Evolutionary conservation across 1,140 invertebrate genomes (phyloP), one percentile per base, ranked within the genome.

Genomic region (Drusus annulatus): DNA sequence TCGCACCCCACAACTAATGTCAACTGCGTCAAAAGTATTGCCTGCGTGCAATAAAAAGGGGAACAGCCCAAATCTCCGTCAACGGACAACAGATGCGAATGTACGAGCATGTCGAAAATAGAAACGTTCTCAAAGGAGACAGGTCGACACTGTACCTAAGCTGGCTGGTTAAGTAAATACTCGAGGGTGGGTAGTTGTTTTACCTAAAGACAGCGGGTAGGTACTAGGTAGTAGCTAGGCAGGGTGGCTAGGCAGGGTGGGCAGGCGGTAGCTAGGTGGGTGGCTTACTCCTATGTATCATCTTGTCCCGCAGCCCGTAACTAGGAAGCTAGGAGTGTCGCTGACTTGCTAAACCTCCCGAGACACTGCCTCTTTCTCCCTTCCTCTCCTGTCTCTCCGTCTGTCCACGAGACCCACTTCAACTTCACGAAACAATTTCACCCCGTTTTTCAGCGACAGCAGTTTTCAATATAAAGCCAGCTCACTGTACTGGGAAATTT

Each of bases 371-470:
- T 17, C n/a, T 36, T 50, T 17, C 65, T 50, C 36, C 19, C 31
- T 69, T 23, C 23, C 50, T 56, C 69, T 56, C 25, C 0, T 28
- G n/a, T 74, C 65, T n/a, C 63, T 36, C n/a, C 25, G 69, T 73
- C 21, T 17, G 51, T 54, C 23, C 51, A 16, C 23, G 19, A 74
- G 23, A 74, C 69, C 69, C 69, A 74, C 69, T 74, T 74, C 69
- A 74, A 74, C 69, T 74, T 54, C 36, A 54, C 69, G 69, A 74
- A 52, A 74, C 69, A 74, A 74, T 74, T 28, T 74, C 51, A 25
- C 69, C 50, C 31, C 15, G 50, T 74, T 74, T 74, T 69, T 74
- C 31, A 28, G 25, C 51, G 50, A 74, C 69, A 74, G 69, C 51
- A 56, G 69, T 23, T 56, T 74, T 56, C 69, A 74, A 74, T 74